Conservation (phyloP, 1,140 invertebrate genomes). For the Hyles vespertilio region DNA sequence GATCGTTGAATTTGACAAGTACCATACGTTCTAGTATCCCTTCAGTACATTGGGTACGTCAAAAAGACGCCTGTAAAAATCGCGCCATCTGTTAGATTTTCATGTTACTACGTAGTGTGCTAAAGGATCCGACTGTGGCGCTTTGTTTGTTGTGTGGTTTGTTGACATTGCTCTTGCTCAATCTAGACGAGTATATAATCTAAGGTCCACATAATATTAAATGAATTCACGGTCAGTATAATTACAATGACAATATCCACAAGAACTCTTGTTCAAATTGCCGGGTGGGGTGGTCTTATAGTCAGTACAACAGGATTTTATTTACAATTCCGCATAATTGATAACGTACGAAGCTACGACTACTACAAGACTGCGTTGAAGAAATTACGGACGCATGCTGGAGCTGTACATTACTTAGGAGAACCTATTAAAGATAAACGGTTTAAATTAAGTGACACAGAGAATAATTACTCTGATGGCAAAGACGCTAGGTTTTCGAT, state of each 20-base stretch:
- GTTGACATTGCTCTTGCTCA: too few relatives aligned
- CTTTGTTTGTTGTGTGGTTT: too few relatives aligned
- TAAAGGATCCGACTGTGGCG: too few relatives aligned
- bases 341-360: constrained; percentile 50
- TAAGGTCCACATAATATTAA: too few relatives aligned
- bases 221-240: too few relatives aligned
- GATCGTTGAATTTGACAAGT: too few relatives aligned
- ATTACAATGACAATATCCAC: constrained; percentile 41
- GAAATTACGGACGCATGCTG: constrained; percentile 71
- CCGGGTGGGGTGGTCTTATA: constrained; percentile 55
- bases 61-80: too few relatives aligned
- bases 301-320: constrained; percentile 57
- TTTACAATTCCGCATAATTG: constrained; percentile 51
- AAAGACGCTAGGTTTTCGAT: constrained; percentile 77
- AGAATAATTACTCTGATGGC: constrained; percentile 75
- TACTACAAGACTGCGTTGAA: constrained; percentile 78
- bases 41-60: too few relatives aligned
- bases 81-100: too few relatives aligned
- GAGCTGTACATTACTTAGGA: constrained; percentile 77
- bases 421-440: constrained; percentile 79
- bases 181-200: too few relatives aligned
- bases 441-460: constrained; percentile 75
- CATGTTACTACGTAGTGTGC: too few relatives aligned
- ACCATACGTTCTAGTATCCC: too few relatives aligned
- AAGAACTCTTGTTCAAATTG: constrained; percentile 52